These are phyloP conservation scores for Amblyraja radiata DNA, from an alignment of 2,797 vertebrate species.

Conservation along the genomic window DNA sequence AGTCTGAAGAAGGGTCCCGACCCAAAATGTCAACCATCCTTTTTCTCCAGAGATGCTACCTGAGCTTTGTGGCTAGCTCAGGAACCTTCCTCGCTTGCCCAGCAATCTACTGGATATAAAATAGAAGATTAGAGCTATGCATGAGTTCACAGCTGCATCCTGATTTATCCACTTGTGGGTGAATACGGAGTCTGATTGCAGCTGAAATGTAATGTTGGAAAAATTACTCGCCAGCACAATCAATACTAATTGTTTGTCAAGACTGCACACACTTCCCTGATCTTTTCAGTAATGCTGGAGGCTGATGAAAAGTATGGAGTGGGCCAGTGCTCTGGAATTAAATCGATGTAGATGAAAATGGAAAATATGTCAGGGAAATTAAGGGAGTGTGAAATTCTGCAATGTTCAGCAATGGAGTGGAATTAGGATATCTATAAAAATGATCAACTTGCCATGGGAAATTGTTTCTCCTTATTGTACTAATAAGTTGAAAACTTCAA, in stretches of 20 bases:
- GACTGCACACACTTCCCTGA: background rate
- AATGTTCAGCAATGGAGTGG: background rate
- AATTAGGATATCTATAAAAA: background rate
- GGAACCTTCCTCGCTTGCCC: background rate
- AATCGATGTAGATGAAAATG: background rate
- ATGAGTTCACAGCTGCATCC: background rate
- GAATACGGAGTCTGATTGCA: background rate
- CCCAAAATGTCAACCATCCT: too few species aligned
- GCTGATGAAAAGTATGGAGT: background rate
- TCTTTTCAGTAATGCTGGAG: background rate
- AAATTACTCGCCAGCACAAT: slow-evolving; percentile 1
- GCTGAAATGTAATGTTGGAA: slow-evolving; percentile 8
- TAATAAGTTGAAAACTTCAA: too few species aligned
- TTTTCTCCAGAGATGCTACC: too few species aligned
- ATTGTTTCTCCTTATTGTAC: background rate
- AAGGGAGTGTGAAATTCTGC: background rate
- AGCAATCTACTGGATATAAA: background rate
- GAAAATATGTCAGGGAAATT: background rate
- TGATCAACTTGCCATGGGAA: background rate
- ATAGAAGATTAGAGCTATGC: background rate
- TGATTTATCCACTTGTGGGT: slow-evolving; percentile 3
- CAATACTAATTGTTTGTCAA: slow-evolving; percentile 23
- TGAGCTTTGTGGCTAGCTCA: background rate
- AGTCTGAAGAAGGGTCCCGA: too few species aligned
- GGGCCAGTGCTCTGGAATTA: background rate